A percentile compares a stretch with the other conserved stretches of the same genome.
Evolutionary conservation across 2,888 invertebrate genomes (phyloP).

Genomic region (Druceiella hillmani): DNA sequence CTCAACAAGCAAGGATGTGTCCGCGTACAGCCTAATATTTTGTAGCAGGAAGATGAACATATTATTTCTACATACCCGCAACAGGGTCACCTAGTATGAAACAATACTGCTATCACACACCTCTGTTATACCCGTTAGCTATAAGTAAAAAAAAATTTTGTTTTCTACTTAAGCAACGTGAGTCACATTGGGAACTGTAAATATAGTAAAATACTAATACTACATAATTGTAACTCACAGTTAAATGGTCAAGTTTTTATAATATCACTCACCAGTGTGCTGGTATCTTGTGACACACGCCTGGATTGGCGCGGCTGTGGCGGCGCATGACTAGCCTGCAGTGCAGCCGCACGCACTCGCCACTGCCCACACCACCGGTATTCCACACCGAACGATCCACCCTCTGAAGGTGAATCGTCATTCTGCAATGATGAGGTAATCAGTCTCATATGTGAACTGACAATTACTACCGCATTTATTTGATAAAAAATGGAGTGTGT

Average conservation of each 20-base stretch:
- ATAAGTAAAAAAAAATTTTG: too few relatives aligned
- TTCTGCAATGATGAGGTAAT: slow-evolving; percentile 32
- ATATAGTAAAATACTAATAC: neutral
- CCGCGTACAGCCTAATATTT: too few relatives aligned
- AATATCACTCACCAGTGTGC: slow-evolving; percentile 33
- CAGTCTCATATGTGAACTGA: too few relatives aligned
- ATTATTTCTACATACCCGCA: too few relatives aligned
- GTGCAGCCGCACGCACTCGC: slow-evolving; percentile 65
- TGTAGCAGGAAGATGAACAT: too few relatives aligned
- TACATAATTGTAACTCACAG: neutral
- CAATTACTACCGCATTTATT: too few relatives aligned
- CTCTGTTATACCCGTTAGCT: too few relatives aligned
- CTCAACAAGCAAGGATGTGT: too few relatives aligned
- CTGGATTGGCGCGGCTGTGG: slow-evolving; percentile 31
- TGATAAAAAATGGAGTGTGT: too few relatives aligned
- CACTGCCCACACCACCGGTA: slow-evolving; percentile 93
- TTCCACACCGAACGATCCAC: slow-evolving; percentile 53
- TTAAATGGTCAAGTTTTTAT: too few relatives aligned
- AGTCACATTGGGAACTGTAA: neutral
- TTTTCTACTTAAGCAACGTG: neutral
- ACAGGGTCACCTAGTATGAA: too few relatives aligned
- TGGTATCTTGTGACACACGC: slow-evolving; percentile 35
- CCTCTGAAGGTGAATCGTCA: slow-evolving; percentile 32
- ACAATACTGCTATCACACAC: too few relatives aligned
- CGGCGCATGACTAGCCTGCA: slow-evolving; percentile 47